phyloP scores from a whole-genome alignment of 2,888 invertebrate species.

The Blera fallax region DNA sequence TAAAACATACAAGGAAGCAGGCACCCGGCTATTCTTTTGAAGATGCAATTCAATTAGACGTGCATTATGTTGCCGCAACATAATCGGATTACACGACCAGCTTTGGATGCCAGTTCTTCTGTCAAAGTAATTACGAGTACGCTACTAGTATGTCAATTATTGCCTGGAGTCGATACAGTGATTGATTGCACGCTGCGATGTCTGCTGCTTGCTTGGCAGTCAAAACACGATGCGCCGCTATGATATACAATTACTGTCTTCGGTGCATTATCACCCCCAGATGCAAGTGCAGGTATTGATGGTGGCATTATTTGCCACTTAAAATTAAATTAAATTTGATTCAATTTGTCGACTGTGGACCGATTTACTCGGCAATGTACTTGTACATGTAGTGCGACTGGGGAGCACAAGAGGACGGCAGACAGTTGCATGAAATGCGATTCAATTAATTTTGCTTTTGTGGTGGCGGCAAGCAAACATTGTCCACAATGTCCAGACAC shows the following conservation, averaged over 20 bases:
- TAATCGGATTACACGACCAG: slow-evolving; percentile 46
- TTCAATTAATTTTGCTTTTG: slow-evolving; percentile 68
- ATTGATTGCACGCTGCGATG: slow-evolving; percentile 43
- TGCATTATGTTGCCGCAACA: slow-evolving; percentile 29
- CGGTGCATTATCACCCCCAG: slow-evolving; percentile 32
- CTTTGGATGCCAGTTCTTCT: slow-evolving; percentile 5
- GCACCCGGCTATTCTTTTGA: slow-evolving; percentile 7
- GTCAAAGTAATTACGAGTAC: slow-evolving; percentile 16
- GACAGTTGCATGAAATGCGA: slow-evolving; percentile 48
- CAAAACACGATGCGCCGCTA: slow-evolving; percentile 45
- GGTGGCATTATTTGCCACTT: slow-evolving; percentile 59
- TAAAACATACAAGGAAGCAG: not conserved
- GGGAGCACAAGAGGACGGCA: not conserved
- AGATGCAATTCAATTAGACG: slow-evolving; percentile 43
- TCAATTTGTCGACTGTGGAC: slow-evolving; percentile 54
- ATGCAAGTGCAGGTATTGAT: slow-evolving; percentile 21
- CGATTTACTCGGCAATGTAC: slow-evolving; percentile 16
- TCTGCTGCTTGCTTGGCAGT: slow-evolving; percentile 36
- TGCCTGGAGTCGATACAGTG: slow-evolving; percentile 28
- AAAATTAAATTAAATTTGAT: slow-evolving; percentile 68
- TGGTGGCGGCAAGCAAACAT: slow-evolving; percentile 52
- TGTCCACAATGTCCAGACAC: slow-evolving; percentile 47
- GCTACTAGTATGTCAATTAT: slow-evolving; percentile 36
- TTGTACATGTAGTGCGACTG: not conserved
- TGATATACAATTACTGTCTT: slow-evolving; percentile 52